Percentiles rank a stretch among this genome's conserved stretches.
phyloP scores from a whole-genome alignment of 2,888 invertebrate species.

The Patella depressa region DNA sequence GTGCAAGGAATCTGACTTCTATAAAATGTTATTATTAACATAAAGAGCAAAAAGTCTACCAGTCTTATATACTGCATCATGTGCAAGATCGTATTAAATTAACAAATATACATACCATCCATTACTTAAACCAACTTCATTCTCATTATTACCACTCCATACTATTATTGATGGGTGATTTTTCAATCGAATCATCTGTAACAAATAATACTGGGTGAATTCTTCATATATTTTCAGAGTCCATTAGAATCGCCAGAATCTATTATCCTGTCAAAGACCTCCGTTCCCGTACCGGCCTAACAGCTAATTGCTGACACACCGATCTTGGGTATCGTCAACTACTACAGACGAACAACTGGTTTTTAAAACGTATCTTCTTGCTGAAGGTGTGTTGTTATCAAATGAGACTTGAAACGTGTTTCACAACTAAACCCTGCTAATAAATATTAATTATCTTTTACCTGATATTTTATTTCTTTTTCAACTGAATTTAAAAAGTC shows the following conservation, averaged over 20 bases:
- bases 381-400: background rate
- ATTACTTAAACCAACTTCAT: constrained; percentile 87
- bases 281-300: too few species aligned
- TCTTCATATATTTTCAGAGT: background rate
- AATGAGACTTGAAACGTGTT: background rate
- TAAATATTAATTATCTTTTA: constrained; percentile 61
- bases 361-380: background rate
- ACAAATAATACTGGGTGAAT: background rate
- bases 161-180: constrained; percentile 89
- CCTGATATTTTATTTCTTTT: constrained; percentile 85
- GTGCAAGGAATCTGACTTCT: too few species aligned
- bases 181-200: constrained; percentile 79
- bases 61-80: too few species aligned
- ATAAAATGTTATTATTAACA: too few species aligned
- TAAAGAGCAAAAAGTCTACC: too few species aligned
- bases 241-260: too few species aligned
- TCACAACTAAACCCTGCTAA: background rate
- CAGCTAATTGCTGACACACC: too few species aligned
- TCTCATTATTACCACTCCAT: constrained; percentile 96
- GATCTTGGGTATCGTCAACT: too few species aligned
- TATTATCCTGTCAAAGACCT: too few species aligned
- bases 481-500: constrained; percentile 82
- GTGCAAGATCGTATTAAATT: too few species aligned
- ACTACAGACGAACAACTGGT: too few species aligned
- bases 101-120: constrained; percentile 77